Evolutionary conservation across 2,797 vertebrate species (phyloP), one percentile per base, ranked within the genome.

Genomic region (Sebastes ruberrimus): DNA sequence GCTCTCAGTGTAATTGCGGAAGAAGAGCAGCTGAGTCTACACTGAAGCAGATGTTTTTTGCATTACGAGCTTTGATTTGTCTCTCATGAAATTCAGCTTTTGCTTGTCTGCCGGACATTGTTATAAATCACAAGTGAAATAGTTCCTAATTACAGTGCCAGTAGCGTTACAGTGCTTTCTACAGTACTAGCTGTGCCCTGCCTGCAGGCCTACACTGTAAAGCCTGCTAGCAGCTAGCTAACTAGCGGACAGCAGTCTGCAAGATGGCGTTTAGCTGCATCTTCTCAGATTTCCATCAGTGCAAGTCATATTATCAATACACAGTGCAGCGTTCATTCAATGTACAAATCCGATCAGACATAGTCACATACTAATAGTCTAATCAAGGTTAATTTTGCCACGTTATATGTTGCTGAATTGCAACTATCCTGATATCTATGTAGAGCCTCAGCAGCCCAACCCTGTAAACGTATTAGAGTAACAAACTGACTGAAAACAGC

Each of bases 261-360:
- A 99, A 99, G 97, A 99, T 99, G 98, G 98, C 97, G 97, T 96
- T 96, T 91, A 95, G 95, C 94, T 93, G 91, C 84, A 94, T 90
- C 87, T 91, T 93, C 89, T 86, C 83, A 84, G 85, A 91, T 95
- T 93, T 92, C 90, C 89, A 90, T 89, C 93, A 86, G 85, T 88
- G 81, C 81, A 87, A 92, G 83, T 89, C 74, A 76, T 71, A 82
- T 89, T 86, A 86, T 87, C 81, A 56, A 81, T 86, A 74, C 70
- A 67, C 2, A 30, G 63, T 63, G 52, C 42, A 35, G 22, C 53
- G 20, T 10, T 62, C 20, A 56, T 18, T 59, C 63, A 27, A 68
- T 75, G 1, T 70, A 52, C 0, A 68, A 22, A 73, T 56, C 27
- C 1, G 25, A 60, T 69, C 38, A 30, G 4, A 28, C 4, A 0